A percentile compares a stretch with the other conserved stretches of the same genome.
Evolutionary conservation across 2,888 invertebrate species (phyloP).

Genomic region (Cephus pulcher): DNA sequence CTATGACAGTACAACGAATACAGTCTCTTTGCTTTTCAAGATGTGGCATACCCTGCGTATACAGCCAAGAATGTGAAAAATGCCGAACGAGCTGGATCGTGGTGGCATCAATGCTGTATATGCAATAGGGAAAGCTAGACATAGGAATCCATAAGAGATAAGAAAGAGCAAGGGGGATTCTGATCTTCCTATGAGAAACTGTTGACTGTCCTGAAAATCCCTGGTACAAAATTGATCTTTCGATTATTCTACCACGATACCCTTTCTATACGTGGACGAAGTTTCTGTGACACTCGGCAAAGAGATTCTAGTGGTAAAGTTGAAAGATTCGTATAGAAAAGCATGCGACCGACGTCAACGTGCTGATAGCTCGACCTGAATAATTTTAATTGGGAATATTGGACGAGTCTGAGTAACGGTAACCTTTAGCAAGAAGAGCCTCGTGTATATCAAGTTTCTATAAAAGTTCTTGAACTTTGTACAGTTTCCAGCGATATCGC

Average conservation of each 20-base stretch:
- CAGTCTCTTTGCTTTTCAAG: neutral
- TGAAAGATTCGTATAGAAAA: neutral
- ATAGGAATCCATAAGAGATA: neutral
- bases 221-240: constrained; percentile 41
- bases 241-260: constrained; percentile 51
- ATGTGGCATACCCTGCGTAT: neutral
- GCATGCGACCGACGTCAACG: neutral
- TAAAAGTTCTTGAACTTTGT: neutral
- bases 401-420: neutral
- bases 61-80: neutral
- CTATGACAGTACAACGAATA: neutral
- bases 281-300: constrained; percentile 29
- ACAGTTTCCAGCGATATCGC: neutral
- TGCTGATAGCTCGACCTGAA: neutral
- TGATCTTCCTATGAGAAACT: constrained; percentile 37
- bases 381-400: neutral
- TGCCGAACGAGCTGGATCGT: no score
- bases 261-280: constrained; percentile 39
- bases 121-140: neutral
- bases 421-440: neutral
- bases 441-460: neutral
- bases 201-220: constrained; percentile 39
- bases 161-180: neutral
- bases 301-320: neutral
- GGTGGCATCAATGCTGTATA: neutral